Conservation (phyloP, 2,797 vertebrate genomes). For the Sus cebifrons region DNA sequence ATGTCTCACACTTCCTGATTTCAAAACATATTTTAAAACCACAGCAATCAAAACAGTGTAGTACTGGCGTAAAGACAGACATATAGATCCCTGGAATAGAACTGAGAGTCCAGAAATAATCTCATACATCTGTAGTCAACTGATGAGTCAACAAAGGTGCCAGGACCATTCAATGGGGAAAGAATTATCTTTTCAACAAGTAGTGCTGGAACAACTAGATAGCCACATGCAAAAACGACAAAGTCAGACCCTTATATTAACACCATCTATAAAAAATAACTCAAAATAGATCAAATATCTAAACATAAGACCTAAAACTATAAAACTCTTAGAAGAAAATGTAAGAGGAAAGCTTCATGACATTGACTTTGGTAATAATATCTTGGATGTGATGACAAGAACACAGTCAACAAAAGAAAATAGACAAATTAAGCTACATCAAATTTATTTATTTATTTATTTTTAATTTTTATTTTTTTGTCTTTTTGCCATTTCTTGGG, state of each 20-base stretch:
- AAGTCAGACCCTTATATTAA: background rate
- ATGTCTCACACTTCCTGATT: background rate
- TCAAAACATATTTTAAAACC: constrained; percentile 15
- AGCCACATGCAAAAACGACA: background rate
- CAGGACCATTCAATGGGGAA: background rate
- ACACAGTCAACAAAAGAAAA: background rate
- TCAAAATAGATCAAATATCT: background rate
- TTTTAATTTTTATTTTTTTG: no score
- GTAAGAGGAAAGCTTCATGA: background rate
- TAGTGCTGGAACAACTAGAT: background rate
- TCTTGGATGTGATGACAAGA: background rate
- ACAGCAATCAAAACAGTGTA: background rate
- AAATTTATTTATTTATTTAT: background rate
- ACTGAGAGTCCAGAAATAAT: background rate
- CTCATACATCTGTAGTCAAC: background rate
- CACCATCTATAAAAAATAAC: background rate
- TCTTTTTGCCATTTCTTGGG: no score
- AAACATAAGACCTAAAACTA: background rate
- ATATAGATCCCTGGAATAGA: background rate
- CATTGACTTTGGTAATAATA: background rate
- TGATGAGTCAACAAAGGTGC: background rate
- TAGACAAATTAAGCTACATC: background rate
- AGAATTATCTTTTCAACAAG: background rate
- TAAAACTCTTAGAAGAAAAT: background rate
- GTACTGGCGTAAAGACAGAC: background rate